Base-by-base conservation (phyloP, 1,140 invertebrate species). In the Achatina immaculata region DNA sequence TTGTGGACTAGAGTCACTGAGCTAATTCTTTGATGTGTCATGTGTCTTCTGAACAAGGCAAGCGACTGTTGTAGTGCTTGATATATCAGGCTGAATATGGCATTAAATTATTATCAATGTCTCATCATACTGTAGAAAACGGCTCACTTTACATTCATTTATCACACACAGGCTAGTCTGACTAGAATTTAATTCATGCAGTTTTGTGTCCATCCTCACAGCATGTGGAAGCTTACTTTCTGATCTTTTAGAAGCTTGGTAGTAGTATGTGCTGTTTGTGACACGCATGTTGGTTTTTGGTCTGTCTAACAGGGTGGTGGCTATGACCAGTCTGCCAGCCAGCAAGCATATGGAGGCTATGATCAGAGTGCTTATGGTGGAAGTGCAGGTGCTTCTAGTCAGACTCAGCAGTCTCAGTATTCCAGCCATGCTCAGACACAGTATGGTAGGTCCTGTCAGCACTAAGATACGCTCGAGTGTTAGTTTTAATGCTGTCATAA, bases 281-380 rank as follows among this genome's bases (percentile, higher is more conserved):
- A n/a, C n/a, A n/a, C n/a, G n/a, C n/a, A n/a, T n/a, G n/a, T n/a
- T n/a, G n/a, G n/a, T n/a, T n/a, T n/a, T n/a, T n/a, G n/a, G n/a
- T n/a, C n/a, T n/a, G n/a, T n/a, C n/a, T n/a, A n/a, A n/a, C n/a
- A n/a, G n/a, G n/a, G n/a, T n/a, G 34, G 34, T 42, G 74, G 74
- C 31, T 76, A 76, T 40, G 74, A 76, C 21, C 74, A 76, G 55
- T 14, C 48, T 19, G 45, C 48, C 14, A n/a, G 31, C n/a, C 74
- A 76, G 51, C 74, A 76, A 62, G 74, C 51, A 24, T 76, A 76
- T 76, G 48, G 3, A n/a, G 55, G 74, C 0, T 76, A 76, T 40
- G 74, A 76, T 42, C 74, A 76, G 55, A 76, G 55, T 65, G 74
- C 74, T 43, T 76, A 76, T 65, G 74, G 31, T 38, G 74, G 24